Percentiles rank a stretch among this genome's conserved stretches.
phyloP scores from a whole-genome alignment of 2,888 invertebrate species.

The Nysson spinosus region DNA sequence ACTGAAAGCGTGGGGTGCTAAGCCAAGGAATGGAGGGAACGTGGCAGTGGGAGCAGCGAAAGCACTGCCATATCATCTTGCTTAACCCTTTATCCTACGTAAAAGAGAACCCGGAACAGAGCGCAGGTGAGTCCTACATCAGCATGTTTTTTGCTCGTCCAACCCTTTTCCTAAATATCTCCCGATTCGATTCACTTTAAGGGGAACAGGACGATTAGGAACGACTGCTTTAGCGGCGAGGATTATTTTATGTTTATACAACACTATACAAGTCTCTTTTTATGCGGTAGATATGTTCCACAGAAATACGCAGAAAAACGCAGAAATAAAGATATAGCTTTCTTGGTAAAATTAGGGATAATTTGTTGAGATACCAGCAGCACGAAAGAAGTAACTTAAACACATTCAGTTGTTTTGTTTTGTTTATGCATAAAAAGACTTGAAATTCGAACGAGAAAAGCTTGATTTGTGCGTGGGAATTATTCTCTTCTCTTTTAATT shows the following conservation, averaged over 20 bases:
- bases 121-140: constrained; percentile 69
- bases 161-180: constrained; percentile 12
- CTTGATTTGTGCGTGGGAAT: too few relatives aligned
- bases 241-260: constrained; percentile 41
- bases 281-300: too few relatives aligned
- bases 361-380: too few relatives aligned
- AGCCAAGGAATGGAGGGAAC: constrained; percentile 76
- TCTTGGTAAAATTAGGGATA: too few relatives aligned
- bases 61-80: constrained; percentile 76
- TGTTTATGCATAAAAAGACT: too few relatives aligned
- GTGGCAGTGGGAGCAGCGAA: constrained; percentile 76
- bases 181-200: constrained; percentile 18
- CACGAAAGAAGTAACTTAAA: too few relatives aligned
- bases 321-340: too few relatives aligned
- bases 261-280: too few relatives aligned
- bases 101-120: constrained; percentile 72
- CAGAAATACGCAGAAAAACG: too few relatives aligned
- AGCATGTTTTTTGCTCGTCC: constrained; percentile 35
- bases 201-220: constrained; percentile 26
- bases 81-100: constrained; percentile 73
- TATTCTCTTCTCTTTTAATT: too few relatives aligned
- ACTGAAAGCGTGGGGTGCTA: constrained; percentile 66
- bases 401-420: too few relatives aligned
- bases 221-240: constrained; percentile 27
- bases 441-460: too few relatives aligned